Evolutionary conservation across 2,797 vertebrate species (phyloP), one percentile per base, ranked within the genome.

Genomic region (Eutrigla gurnardus): DNA sequence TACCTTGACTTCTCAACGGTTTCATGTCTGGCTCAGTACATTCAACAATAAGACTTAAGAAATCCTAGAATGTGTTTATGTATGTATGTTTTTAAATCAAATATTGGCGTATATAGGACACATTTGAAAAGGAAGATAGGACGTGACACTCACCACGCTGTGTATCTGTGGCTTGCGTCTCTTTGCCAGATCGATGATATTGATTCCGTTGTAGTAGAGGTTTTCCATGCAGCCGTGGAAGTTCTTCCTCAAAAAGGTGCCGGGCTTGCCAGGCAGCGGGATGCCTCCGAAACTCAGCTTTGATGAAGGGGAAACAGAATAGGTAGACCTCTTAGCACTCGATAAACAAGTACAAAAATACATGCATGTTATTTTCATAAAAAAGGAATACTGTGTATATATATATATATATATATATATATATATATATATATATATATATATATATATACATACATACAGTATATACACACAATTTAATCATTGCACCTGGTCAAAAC

Each of bases 181-280:
- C 89, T 99, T 99, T 14, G 97, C 98, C 78, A 99, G 93, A 90
- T 99, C 98, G 68, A 99, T 97, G 85, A 99, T 93, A 77, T 99
- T 98, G 80, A 97, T 96, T 58, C 97, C 97, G 0, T 99, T 99
- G 92, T 99, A 99, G 90, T 99, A 98, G 58, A 99, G 97, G 83
- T 99, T 99, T 88, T 99, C 98, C 64, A 99, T 93, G 88, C 98
- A 99, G 55, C 98, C 98, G 0, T 97, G 96, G 91, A 99, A 99
- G 87, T 99, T 99, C 90, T 96, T 97, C 92, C 96, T 96, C 86
- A 98, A 87, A 89, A 99, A 98, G 0, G 97, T 98, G 64, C 98
- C 98, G 9, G 98, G 97, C 79, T 99, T 99, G 15, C 98, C 97
- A 0, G 98, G 97, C 13, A 99, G 95, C 9, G 98, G 98, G 88